These are phyloP conservation scores for Brachystomella parvula DNA, from an alignment of 1,140 invertebrate genomes.

Conservation along the genomic window DNA sequence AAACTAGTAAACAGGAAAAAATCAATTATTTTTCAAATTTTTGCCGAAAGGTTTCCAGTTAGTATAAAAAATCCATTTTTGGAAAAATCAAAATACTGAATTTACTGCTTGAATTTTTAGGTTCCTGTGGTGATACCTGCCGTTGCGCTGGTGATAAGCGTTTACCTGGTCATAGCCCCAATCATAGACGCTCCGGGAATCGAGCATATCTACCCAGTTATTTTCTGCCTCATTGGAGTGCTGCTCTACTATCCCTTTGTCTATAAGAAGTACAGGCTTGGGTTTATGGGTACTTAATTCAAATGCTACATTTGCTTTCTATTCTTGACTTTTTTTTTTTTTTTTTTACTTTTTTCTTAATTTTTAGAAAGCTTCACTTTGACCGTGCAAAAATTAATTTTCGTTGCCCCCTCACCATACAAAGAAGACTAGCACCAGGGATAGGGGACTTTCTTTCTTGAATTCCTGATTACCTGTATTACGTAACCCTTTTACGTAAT, in stretches of 20 bases:
- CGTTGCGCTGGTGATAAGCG: constrained; percentile 60
- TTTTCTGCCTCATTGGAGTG: constrained; percentile 62
- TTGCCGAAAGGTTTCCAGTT: no score
- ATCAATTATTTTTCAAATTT: background rate
- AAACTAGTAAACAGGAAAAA: background rate
- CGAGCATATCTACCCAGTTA: constrained; percentile 67
- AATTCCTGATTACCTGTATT: no score
- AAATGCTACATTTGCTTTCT: constrained; percentile 13
- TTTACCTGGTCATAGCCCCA: constrained; percentile 67
- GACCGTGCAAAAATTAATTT: constrained; percentile 59
- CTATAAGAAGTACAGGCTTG: constrained; percentile 57
- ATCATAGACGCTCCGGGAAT: constrained; percentile 65
- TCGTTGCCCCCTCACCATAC: constrained; percentile 58
- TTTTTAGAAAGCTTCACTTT: constrained; percentile 62
- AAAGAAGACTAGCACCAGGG: constrained; percentile 33
- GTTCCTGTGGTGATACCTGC: constrained; percentile 67
- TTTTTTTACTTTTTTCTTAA: constrained; percentile 45
- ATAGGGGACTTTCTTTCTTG: no score
- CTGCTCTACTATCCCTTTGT: constrained; percentile 69
- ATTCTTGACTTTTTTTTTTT: constrained; percentile 26
- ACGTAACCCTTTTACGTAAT: no score
- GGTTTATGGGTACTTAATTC: constrained; percentile 50
- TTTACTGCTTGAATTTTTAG: constrained; percentile 43
- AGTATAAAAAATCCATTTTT: no score
- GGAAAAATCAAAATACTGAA: no score